Conservation (phyloP, 1,140 invertebrate genomes). For the Bombus sibiricus region DNA sequence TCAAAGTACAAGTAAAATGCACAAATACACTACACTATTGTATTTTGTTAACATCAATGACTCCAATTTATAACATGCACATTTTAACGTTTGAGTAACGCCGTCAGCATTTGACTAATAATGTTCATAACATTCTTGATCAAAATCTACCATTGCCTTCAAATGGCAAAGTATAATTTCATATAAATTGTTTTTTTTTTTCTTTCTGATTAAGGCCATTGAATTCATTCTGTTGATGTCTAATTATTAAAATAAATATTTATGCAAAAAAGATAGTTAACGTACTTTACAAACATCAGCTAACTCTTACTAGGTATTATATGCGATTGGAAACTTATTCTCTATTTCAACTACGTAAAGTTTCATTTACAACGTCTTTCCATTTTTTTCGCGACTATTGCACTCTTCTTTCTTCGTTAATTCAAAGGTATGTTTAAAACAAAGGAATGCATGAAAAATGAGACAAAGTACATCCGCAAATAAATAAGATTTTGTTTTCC, state of each 20-base stretch:
- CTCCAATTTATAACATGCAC: slow-evolving; percentile 63
- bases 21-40: slow-evolving; percentile 60
- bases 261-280: slow-evolving; percentile 57
- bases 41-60: slow-evolving; percentile 64
- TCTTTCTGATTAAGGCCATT: slow-evolving; percentile 62
- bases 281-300: slow-evolving; percentile 51
- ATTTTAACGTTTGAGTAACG: slow-evolving; percentile 48
- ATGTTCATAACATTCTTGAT: slow-evolving; percentile 36
- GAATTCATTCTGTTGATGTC: slow-evolving; percentile 52
- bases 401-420: slow-evolving; percentile 43
- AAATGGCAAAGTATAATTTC: slow-evolving; percentile 55
- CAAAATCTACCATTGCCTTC: slow-evolving; percentile 48
- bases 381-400: slow-evolving; percentile 37
- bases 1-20: slow-evolving; percentile 61
- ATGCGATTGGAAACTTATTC: slow-evolving; percentile 45
- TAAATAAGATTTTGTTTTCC: slow-evolving; percentile 25
- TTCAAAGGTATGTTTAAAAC: slow-evolving; percentile 52
- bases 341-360: slow-evolving; percentile 50
- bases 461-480: slow-evolving; percentile 40
- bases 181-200: slow-evolving; percentile 54
- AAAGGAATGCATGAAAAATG: slow-evolving; percentile 64
- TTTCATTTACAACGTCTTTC: slow-evolving; percentile 44
- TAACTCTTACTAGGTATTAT: slow-evolving; percentile 53
- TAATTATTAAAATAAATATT: slow-evolving; percentile 66
- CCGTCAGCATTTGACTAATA: slow-evolving; percentile 48